These are phyloP conservation scores for Phrynosoma blainvillii DNA, from an alignment of 2,113 vertebrate species.

Conservation along the genomic window DNA sequence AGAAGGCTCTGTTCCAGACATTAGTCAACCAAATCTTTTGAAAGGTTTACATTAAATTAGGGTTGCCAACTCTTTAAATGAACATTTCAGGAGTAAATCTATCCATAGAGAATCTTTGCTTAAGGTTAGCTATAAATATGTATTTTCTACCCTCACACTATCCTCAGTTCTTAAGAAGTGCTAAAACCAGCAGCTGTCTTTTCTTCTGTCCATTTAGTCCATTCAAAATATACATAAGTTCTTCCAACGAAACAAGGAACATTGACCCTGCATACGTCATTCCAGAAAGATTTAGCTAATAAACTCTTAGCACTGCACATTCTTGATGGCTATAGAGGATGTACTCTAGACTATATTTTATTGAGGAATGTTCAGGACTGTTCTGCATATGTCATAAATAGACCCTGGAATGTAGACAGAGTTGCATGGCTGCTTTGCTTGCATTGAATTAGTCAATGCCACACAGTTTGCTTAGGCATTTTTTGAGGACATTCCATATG, in stretches of 20 bases:
- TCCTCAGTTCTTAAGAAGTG: background rate
- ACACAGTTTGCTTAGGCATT: background rate
- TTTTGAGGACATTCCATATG: background rate
- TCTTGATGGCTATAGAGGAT: background rate
- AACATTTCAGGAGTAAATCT: background rate
- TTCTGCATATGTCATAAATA: background rate
- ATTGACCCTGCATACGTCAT: slow-evolving; percentile 5
- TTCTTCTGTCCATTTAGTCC: background rate
- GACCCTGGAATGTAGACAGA: background rate
- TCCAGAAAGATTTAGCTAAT: slow-evolving; percentile 23
- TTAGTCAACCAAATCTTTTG: background rate
- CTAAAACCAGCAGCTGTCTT: background rate
- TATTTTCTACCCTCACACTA: background rate
- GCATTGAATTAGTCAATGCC: background rate
- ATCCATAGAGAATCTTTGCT: background rate
- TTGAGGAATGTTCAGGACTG: slow-evolving; percentile 7
- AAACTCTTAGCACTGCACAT: slow-evolving; percentile 12
- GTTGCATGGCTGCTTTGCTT: background rate
- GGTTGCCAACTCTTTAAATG: background rate
- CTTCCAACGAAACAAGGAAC: slow-evolving; percentile 10
- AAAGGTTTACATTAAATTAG: background rate
- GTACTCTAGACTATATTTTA: background rate
- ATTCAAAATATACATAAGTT: background rate
- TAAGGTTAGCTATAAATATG: background rate
- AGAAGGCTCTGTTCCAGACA: background rate